Base-by-base conservation (phyloP, 2,888 invertebrate genomes). In the Drosophila diplacantha region DNA sequence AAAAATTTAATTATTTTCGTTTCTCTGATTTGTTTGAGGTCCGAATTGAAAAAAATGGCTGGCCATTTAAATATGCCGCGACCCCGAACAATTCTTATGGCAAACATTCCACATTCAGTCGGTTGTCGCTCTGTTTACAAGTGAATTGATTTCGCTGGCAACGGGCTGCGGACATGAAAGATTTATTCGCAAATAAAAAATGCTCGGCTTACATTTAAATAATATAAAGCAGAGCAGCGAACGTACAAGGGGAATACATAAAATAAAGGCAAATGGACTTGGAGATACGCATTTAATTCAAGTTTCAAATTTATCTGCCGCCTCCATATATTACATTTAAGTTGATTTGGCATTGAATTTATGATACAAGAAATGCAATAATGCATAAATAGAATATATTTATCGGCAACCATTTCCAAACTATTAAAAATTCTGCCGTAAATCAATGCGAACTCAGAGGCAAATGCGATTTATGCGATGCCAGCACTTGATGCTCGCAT, bases 361-460 rank as follows among this genome's bases (percentile, higher is more conserved):
- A 22, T 37, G 56, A 34, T 61, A n/a, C 35, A 41, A 60, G 44
- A 59, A 69, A 57, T 50, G 60, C 46, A 64, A 57, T 57, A 62
- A 59, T 56, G 54, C 59, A 60, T 57, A 58, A 72, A 65, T 66
- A 58, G 65, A 56, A 43, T 52, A 57, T 50, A 75, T 76, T 62
- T 69, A 73, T 78, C 22, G 73, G 44, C 46, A 69, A 60, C 61
- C 56, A 69, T 75, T 77, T 78, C 71, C 71, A 32, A 59, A 71
- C 73, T 77, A 77, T 75, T 73, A 65, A 66, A 66, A 80, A 54
- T 69, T 32, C 50, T 26, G 22, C 32, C 63, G 61, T 78, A 77
- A 75, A 79, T 78, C 69, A 74, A 70, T 68, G 47, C 50, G 67
- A 54, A 52, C 47, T 24, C 44, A n/a, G 31, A 56, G 55, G 37